Conservation (phyloP, 1,140 invertebrate genomes). For the Chironomus striatipennis region DNA sequence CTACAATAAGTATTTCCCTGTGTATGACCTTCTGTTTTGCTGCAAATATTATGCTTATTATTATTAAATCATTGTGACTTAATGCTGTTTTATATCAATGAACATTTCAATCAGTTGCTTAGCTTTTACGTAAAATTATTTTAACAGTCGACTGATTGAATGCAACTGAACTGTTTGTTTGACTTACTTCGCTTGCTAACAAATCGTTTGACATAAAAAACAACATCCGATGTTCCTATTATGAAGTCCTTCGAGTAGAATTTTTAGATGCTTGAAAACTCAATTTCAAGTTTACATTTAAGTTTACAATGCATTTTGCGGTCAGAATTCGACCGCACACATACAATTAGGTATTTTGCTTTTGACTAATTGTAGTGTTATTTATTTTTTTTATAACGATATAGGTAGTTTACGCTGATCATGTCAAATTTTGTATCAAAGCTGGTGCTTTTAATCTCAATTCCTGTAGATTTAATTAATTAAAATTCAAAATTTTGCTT, state of each 20-base stretch:
- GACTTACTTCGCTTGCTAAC: no score
- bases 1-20: constrained; percentile 4
- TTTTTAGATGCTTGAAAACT: not conserved
- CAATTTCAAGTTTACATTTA: not conserved
- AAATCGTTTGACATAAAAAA: no score
- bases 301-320: not conserved
- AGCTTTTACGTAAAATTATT: no score
- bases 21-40: not conserved
- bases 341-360: not conserved
- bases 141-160: no score
- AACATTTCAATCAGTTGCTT: not conserved
- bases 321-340: not conserved
- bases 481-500: no score
- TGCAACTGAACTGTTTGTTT: no score
- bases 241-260: not conserved
- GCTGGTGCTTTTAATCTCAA: no score
- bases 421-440: no score
- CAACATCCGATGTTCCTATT: no score
- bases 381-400: no score
- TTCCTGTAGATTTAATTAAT: no score
- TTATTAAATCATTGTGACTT: not conserved
- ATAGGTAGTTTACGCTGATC: no score
- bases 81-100: constrained; percentile 1
- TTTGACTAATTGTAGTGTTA: not conserved
- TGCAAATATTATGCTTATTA: constrained; percentile 9